A percentile compares a stretch with the other conserved stretches of the same genome.
These are phyloP conservation scores for Notarius lentiginosus DNA, from an alignment of 2,113 vertebrate genomes.

Conservation along the genomic window DNA sequence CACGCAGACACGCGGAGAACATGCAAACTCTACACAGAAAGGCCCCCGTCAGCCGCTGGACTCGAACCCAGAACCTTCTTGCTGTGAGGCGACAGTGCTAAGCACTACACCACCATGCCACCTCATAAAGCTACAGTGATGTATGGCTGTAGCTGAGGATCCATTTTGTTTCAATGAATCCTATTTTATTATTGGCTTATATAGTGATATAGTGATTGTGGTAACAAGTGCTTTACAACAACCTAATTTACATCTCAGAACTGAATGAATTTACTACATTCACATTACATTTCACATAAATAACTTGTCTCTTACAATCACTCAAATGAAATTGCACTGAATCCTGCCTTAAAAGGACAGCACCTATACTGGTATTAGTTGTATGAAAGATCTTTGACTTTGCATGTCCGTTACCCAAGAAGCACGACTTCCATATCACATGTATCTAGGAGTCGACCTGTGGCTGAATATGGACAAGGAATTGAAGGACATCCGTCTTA, in stretches of 20 bases:
- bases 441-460: constrained; percentile 41
- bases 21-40: too few species aligned
- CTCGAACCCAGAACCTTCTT: too few species aligned
- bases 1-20: too few species aligned
- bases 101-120: too few species aligned
- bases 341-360: neutral
- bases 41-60: too few species aligned
- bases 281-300: neutral
- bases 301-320: neutral
- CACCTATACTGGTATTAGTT: neutral
- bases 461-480: constrained; percentile 51
- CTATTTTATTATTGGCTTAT: neutral
- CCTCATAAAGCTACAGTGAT: neutral
- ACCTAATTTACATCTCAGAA: neutral
- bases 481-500: constrained; percentile 53
- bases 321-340: neutral
- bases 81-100: too few species aligned
- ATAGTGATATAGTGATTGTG: neutral
- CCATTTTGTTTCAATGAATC: neutral
- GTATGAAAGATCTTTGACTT: neutral
- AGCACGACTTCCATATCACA: constrained; percentile 35
- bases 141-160: neutral
- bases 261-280: neutral
- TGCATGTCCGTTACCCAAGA: neutral
- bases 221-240: neutral